These are phyloP conservation scores for Scalopus aquaticus DNA, from an alignment of 2,113 vertebrate species.

Conservation along the genomic window DNA sequence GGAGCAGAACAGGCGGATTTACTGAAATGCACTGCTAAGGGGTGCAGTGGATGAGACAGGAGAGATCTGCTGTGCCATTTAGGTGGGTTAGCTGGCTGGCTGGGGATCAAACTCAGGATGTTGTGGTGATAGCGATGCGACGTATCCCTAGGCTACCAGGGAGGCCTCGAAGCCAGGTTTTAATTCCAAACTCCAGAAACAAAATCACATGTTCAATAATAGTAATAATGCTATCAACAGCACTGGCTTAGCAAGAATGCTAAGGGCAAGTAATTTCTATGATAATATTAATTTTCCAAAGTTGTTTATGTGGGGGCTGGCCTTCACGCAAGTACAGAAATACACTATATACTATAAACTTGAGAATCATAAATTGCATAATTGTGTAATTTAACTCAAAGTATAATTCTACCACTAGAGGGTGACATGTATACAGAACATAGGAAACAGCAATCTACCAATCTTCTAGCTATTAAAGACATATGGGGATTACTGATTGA, in stretches of 20 bases:
- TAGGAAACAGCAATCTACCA: neutral
- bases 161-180: neutral
- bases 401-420: conserved; percentile 62
- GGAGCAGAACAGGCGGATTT: too few species aligned
- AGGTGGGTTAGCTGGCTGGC: too few species aligned
- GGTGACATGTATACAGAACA: conserved; percentile 62
- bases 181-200: neutral
- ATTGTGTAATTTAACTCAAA: conserved; percentile 27
- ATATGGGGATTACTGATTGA: neutral
- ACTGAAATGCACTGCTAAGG: too few species aligned
- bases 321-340: conserved; percentile 22
- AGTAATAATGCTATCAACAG: neutral
- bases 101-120: too few species aligned
- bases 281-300: conserved; percentile 10
- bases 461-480: neutral
- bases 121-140: too few species aligned
- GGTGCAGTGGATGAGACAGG: too few species aligned
- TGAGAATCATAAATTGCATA: conserved; percentile 25
- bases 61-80: too few species aligned
- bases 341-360: neutral
- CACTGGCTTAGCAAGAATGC: neutral
- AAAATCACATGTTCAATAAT: neutral
- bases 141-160: too few species aligned
- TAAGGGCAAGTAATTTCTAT: neutral
- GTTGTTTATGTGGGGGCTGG: neutral